Base-by-base conservation (phyloP, 2,113 vertebrate species). In the Megalops atlanticus region DNA sequence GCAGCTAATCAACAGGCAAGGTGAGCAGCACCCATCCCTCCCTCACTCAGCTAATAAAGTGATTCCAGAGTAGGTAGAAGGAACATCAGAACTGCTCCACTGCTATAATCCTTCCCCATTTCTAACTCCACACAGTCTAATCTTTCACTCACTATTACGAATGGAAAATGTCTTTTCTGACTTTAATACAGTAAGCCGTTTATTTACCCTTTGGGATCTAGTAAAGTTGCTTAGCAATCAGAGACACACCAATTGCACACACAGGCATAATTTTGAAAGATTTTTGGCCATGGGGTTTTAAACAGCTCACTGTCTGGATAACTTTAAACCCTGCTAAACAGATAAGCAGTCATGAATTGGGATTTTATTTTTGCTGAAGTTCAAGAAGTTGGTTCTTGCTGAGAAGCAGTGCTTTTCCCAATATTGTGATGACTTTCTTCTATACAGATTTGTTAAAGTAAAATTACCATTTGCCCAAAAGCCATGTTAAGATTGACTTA, bases 61-160 rank as follows among this genome's bases (percentile, higher is more conserved):
- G n/a, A n/a, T n/a, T n/a, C n/a, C n/a, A n/a, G n/a, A n/a, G n/a
- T n/a, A 71, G 10, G 27, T 3, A 71, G 27, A 71, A 71, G n/a
- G n/a, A n/a, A n/a, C n/a, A n/a, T n/a, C n/a, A 33, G 31, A 15
- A 71, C 36, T 36, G 36, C 43, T n/a, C 21, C 80, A 47, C 12
- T 15, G 21, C 41, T 21, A 72, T 84, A 82, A 82, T 79, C 82
- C 58, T 36, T 58, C 86, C 38, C 79, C 27, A 52, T 71, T 83
- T 78, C 64, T 43, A 43, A 35, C 64, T 78, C 58, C 40, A 69
- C 72, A 12, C 11, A 33, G 36, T 35, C 21, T 76, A 82, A 83
- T 79, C 82, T 80, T 14, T 76, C 76, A 10, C 0, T 83, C 52
- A 84, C 35, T 79, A 18, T 36, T 35, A n/a, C 76, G 49, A 64